Evolutionary conservation across 2,888 invertebrate species (phyloP).

Genomic region (Amblyjoppa proteus): DNA sequence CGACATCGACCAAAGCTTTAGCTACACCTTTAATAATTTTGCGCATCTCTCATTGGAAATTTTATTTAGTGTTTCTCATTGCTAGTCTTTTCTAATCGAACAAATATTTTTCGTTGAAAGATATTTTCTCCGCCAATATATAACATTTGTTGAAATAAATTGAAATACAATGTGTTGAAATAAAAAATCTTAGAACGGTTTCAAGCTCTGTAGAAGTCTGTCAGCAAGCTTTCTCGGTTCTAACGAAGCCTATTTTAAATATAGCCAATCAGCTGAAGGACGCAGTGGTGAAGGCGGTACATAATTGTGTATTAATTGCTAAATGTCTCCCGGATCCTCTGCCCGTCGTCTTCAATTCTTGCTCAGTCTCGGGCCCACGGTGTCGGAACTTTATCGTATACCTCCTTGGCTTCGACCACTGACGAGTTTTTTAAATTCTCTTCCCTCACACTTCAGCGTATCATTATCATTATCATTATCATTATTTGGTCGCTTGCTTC

Average conservation of each 20-base stretch:
- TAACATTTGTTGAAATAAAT: background rate
- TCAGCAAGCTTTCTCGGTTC: conserved; percentile 47
- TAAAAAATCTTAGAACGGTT: background rate
- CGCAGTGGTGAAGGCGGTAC: conserved; percentile 60
- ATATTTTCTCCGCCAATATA: background rate
- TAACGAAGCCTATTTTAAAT: conserved; percentile 81
- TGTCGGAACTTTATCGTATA: background rate
- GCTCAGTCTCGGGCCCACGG: background rate
- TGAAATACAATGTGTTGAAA: too few relatives aligned
- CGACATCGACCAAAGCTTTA: background rate
- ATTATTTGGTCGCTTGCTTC: background rate
- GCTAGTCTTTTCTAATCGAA: background rate
- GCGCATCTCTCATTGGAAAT: background rate
- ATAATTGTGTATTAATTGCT: conserved; percentile 78
- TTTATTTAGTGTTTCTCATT: background rate
- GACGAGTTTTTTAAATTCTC: conserved; percentile 65
- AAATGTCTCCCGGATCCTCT: conserved; percentile 71
- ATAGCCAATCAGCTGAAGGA: conserved; percentile 76
- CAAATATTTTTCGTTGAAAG: background rate
- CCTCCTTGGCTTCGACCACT: conserved; percentile 36
- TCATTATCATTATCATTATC: background rate
- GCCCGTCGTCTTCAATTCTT: conserved; percentile 40
- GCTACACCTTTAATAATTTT: background rate
- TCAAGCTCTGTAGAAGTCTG: background rate
- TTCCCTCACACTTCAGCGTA: conserved; percentile 16